Base-by-base conservation (phyloP, 2,113 vertebrate genomes). In the Tetraodon nigroviridis region DNA sequence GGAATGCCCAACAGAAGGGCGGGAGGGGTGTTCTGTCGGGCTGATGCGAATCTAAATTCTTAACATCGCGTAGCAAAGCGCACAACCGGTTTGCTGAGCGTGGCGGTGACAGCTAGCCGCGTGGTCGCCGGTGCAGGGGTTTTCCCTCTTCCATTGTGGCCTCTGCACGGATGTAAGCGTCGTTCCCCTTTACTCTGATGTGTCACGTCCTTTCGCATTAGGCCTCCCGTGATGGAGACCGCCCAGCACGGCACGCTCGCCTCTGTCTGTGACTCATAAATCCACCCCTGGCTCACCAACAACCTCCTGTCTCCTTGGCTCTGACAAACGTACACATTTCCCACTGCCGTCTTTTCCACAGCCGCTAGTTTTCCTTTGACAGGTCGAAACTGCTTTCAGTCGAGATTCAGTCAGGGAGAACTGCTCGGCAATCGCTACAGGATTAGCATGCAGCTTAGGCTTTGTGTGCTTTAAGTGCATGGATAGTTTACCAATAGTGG, bases 121-220 rank as follows among this genome's bases (percentile, higher is more conserved):
- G 17, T 14, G n/a, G 10, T 5, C 2, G 5, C 46, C 51, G 60
- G 37, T 51, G 55, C 58, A 44, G 55, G 66, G 69, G 61, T 51
- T 78, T 67, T 59, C 27, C 64, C 48, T 66, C 68, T 62, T 32
- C 6, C 54, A 19, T 42, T 68, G 48, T 73, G 66, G 71, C 65
- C 64, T 67, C 55, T 62, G 55, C 59, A 61, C 69, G 79, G 24
- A 80, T 73, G 68, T 82, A 79, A 67, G 49, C 52, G 51, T 52
- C 49, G 67, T 63, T 73, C 52, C 70, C 69, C 58, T 12, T 10
- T 71, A 71, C 73, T 75, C 84, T 82, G 83, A 85, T 86, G 82
- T 18, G 19, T 51, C 59, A 61, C 76, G 85, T 86, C 86, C 73
- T 68, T 69, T 86, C 80, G 47, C 73, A 86, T 89, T 77, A 86